Base-by-base conservation (phyloP, 2,888 invertebrate species). In the Sphecodes monilicornis region DNA sequence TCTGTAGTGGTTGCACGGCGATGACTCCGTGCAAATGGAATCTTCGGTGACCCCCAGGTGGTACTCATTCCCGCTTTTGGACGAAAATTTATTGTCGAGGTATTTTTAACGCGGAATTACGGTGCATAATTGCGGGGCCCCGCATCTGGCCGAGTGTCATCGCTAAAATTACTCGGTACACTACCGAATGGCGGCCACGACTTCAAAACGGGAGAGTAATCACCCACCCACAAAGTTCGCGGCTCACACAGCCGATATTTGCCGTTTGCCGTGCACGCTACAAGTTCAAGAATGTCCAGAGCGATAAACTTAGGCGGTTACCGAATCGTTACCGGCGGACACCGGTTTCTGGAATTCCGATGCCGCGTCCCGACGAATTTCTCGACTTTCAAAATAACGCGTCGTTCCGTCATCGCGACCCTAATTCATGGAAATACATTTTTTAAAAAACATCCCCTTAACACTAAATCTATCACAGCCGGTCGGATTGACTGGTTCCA, bases 81-180 rank as follows among this genome's bases (percentile, higher is more conserved):
- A 11, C 36, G 84, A 72, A 26, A 76, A 83, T 75, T 83, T 69
- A 76, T 78, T 18, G 41, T n/a, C 16, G 32, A 26, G 50, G 43
- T 77, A 82, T 77, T 84, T 84, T 69, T 77, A 82, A 69, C 54
- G 13, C 50, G 41, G 66, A 73, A 69, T 57, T 39, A 78, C 60
- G 80, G 74, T 71, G 50, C 36, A 71, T 76, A 85, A 87, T 82
- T 75, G 10, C n/a, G 69, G 60, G 32, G 46, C 29, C 29, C 57
- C 66, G 68, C 57, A 68, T 68, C 41, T 71, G 78, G 66, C 50
- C 46, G 72, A 74, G 77, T 89, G 82, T 90, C 89, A 89, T 90
- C 90, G 93, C 92, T 93, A 91, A 92, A 93, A 91, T 92, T 92
- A 93, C 89, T 86, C 86, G 76, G 84, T 76, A 36, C 32, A 50